Conservation (phyloP, 2,797 vertebrate species). For the Siniperca undulata region DNA sequence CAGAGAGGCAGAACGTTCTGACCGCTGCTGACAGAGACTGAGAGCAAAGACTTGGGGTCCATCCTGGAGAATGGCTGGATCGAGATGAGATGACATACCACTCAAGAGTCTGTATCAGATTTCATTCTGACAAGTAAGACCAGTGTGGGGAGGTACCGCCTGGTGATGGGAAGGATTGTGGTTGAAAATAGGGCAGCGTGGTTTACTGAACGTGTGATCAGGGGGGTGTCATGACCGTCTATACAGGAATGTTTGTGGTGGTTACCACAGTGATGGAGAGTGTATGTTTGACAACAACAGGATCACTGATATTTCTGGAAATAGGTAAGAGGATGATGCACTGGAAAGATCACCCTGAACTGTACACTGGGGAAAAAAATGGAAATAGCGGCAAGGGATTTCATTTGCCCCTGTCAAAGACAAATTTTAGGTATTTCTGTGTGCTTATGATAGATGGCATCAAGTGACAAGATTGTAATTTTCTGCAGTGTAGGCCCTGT, state of each 20-base stretch:
- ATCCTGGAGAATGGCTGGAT: slow-evolving; percentile 27
- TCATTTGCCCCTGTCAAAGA: not conserved
- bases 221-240: slow-evolving; percentile 21
- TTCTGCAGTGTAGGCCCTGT: too few species aligned
- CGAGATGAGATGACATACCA: slow-evolving; percentile 51
- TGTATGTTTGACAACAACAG: slow-evolving; percentile 43
- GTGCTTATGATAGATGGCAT: too few species aligned
- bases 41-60: not conserved
- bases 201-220: slow-evolving; percentile 52
- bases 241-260: slow-evolving; percentile 48
- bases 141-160: slow-evolving; percentile 36
- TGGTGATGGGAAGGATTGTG: slow-evolving; percentile 63
- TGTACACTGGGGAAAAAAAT: slow-evolving; percentile 11
- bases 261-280: slow-evolving; percentile 46
- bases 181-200: slow-evolving; percentile 65
- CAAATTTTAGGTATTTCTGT: too few species aligned
- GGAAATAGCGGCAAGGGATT: not conserved
- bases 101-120: slow-evolving; percentile 68
- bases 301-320: slow-evolving; percentile 57
- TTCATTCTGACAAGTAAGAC: slow-evolving; percentile 66
- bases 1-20: slow-evolving; percentile 4
- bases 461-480: not conserved
- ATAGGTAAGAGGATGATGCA: not conserved
- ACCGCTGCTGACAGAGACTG: slow-evolving; percentile 11
- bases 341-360: slow-evolving; percentile 24